A percentile compares a stretch with the other conserved stretches of the same genome.
These are phyloP conservation scores for Todiramphus chloris DNA, from an alignment of 2,113 vertebrate species.

Conservation along the genomic window DNA sequence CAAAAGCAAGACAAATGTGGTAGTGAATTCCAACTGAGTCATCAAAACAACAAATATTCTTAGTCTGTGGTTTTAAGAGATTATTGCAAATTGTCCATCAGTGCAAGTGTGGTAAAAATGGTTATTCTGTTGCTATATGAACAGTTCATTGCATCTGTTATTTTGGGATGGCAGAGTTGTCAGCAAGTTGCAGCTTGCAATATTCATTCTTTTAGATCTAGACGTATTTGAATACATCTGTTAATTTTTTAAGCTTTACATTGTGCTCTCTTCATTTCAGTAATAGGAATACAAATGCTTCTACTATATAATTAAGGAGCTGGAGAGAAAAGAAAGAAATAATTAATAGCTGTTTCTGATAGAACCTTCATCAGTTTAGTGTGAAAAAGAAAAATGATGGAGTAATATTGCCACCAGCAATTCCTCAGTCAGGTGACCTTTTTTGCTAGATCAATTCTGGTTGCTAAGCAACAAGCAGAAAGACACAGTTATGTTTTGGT, in stretches of 20 bases:
- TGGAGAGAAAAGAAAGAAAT: constrained; percentile 64
- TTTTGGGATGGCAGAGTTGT: constrained; percentile 36
- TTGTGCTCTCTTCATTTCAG: not conserved
- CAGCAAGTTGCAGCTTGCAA: constrained; percentile 3
- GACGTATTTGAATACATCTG: constrained; percentile 5
- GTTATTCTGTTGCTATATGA: not conserved
- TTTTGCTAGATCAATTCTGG: constrained; percentile 78
- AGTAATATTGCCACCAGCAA: constrained; percentile 81
- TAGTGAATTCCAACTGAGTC: constrained; percentile 55
- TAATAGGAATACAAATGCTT: not conserved
- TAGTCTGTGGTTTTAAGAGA: constrained; percentile 54
- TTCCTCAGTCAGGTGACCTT: constrained; percentile 78
- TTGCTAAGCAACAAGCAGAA: constrained; percentile 79
- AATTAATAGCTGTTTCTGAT: constrained; percentile 70
- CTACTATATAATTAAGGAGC: constrained; percentile 57
- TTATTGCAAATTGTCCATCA: constrained; percentile 40
- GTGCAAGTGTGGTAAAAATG: constrained; percentile 26
- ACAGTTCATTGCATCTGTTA: not conserved
- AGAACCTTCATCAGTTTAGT: constrained; percentile 70
- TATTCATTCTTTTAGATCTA: not conserved
- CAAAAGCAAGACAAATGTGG: constrained; percentile 55
- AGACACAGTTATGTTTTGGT: constrained; percentile 69
- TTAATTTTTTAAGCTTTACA: not conserved
- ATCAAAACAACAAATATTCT: constrained; percentile 64
- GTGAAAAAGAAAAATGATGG: constrained; percentile 80